Conservation (phyloP, 2,113 vertebrate genomes). For the Mola mola region DNA sequence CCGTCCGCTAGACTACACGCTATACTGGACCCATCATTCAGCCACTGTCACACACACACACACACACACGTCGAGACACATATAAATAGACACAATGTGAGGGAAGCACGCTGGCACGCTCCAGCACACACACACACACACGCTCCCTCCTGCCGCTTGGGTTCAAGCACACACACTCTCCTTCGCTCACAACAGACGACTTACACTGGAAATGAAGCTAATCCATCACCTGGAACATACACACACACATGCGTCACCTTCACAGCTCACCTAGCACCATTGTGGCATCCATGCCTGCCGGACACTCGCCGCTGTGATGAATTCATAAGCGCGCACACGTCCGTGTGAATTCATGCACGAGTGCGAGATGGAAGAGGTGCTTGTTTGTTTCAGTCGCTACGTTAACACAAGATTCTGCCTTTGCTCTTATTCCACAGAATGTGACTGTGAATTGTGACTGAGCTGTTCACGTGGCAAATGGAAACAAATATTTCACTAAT, state of each 20-base stretch:
- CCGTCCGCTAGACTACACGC: conserved; percentile 56
- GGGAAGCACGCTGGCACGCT: conserved; percentile 60
- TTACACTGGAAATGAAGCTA: conserved; percentile 84
- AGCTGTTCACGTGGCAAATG: too few species aligned
- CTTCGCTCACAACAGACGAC: conserved; percentile 73
- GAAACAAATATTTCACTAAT: too few species aligned
- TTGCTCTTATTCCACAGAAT: too few species aligned
- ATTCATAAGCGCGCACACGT: conserved; percentile 48
- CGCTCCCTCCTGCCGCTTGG: conserved; percentile 47
- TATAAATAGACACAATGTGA: conserved; percentile 55
- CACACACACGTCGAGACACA: conserved; percentile 51
- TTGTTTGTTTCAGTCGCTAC: too few species aligned
- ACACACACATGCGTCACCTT: conserved; percentile 71
- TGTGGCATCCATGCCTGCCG: conserved; percentile 69
- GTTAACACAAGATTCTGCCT: too few species aligned
- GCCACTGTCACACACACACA: conserved; percentile 50
- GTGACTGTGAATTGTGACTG: too few species aligned
- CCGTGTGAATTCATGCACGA: conserved; percentile 14
- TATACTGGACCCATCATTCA: conserved; percentile 71
- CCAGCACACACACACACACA: conserved; percentile 68
- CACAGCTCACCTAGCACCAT: conserved; percentile 78
- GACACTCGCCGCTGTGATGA: conserved; percentile 60
- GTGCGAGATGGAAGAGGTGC: too few species aligned
- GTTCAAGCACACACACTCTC: conserved; percentile 59
- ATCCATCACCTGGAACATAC: conserved; percentile 79